Evolutionary conservation across 2,113 vertebrate species (phyloP).

Genomic region (Mormoops blainvillei): DNA sequence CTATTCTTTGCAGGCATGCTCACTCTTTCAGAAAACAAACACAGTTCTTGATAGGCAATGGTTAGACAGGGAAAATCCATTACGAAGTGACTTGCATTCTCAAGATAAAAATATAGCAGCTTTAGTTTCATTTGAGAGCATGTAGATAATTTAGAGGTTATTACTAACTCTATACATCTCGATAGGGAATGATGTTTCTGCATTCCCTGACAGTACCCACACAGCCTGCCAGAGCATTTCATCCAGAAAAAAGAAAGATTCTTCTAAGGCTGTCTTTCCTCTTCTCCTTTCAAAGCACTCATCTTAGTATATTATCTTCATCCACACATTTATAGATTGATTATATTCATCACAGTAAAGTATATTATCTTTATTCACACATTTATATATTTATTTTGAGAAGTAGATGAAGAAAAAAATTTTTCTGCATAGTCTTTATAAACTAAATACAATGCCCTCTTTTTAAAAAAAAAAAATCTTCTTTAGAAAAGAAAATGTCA

Average conservation of each 20-base stretch:
- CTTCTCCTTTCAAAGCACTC: neutral
- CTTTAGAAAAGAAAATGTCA: neutral
- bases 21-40: slow-evolving; percentile 32
- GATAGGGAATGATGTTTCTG: neutral
- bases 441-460: neutral
- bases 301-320: neutral
- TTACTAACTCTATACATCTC: slow-evolving; percentile 45
- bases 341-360: neutral
- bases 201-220: neutral
- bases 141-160: slow-evolving; percentile 59
- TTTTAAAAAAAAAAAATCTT: neutral
- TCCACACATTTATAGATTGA: neutral
- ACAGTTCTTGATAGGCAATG: neutral
- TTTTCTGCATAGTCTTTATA: neutral
- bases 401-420: neutral
- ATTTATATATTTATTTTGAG: neutral
- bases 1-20: slow-evolving; percentile 23
- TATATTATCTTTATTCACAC: neutral
- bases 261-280: neutral
- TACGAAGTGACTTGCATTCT: slow-evolving; percentile 35
- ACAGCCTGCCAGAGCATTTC: neutral
- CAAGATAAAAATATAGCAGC: slow-evolving; percentile 46
- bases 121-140: neutral
- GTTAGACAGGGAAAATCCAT: neutral
- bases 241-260: neutral